phyloP scores from a whole-genome alignment of 2,113 vertebrate genomes.

The Chlorocebus sabaeus region DNA sequence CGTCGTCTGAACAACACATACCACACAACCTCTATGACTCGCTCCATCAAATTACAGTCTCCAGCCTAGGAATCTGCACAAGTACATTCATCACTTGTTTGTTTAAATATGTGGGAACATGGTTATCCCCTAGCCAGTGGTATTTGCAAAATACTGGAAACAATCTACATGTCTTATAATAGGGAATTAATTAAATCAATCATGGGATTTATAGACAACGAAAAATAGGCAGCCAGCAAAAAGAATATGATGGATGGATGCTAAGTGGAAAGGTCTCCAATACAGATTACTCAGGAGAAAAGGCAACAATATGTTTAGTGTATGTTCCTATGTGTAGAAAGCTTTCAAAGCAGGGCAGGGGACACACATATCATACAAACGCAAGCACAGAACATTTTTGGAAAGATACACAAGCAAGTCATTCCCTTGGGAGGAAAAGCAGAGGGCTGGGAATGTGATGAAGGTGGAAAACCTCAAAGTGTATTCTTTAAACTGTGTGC shows the following conservation, averaged over 20 bases:
- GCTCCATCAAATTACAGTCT: background rate
- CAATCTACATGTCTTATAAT: background rate
- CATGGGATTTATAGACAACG: no score
- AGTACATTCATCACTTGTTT: background rate
- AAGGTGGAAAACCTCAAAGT: background rate
- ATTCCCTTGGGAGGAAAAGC: background rate
- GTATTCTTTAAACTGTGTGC: background rate
- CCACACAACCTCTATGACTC: background rate
- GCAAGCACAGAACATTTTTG: background rate
- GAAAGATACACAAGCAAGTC: no score
- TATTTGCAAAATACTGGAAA: background rate
- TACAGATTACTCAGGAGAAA: background rate
- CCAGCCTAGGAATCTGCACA: background rate
- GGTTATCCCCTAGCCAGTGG: background rate
- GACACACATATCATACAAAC: background rate
- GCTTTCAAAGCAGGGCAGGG: background rate
- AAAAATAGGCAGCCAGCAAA: background rate
- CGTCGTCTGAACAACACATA: background rate
- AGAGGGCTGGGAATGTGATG: no score
- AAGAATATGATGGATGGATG: background rate
- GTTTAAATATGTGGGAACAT: background rate
- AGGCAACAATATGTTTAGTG: background rate
- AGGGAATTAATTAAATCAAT: background rate
- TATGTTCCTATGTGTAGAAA: background rate
- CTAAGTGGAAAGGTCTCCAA: background rate